A percentile compares a stretch with the other conserved stretches of the same genome.
phyloP scores from a whole-genome alignment of 2,888 invertebrate species.

The Rhodophaea formosa region DNA sequence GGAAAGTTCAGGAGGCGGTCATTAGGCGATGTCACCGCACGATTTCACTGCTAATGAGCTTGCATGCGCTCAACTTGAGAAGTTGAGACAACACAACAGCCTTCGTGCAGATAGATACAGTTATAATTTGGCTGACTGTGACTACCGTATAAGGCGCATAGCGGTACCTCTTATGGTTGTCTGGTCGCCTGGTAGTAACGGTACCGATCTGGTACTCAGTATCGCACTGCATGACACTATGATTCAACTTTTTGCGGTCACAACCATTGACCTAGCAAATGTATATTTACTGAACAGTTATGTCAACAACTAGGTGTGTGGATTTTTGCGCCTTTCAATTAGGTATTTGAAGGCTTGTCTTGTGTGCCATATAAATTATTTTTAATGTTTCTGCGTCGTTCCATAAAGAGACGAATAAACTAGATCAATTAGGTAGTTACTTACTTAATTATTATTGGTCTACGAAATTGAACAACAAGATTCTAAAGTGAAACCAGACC shows the following conservation, averaged over 20 bases:
- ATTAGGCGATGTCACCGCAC: slow-evolving; percentile 45
- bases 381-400: no score
- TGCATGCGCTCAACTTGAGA: slow-evolving; percentile 41
- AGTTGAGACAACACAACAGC: slow-evolving; percentile 38
- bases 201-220: slow-evolving; percentile 37
- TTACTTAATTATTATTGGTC: no score
- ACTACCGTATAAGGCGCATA: slow-evolving; percentile 55
- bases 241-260: slow-evolving; percentile 28
- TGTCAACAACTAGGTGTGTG: slow-evolving; percentile 19
- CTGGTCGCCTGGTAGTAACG: slow-evolving; percentile 56
- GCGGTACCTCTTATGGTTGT: slow-evolving; percentile 64
- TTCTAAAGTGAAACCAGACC: no score
- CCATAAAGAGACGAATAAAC: no score
- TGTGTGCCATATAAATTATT: not conserved
- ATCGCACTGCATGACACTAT: slow-evolving; percentile 33
- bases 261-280: slow-evolving; percentile 20
- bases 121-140: slow-evolving; percentile 61
- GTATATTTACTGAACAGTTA: slow-evolving; percentile 22
- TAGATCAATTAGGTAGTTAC: no score
- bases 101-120: slow-evolving; percentile 52
- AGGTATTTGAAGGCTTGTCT: no score
- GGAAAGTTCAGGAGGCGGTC: slow-evolving; percentile 46
- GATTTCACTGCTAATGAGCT: slow-evolving; percentile 56
- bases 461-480: no score
- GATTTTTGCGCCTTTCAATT: slow-evolving; percentile 1